Evolutionary conservation across 2,888 invertebrate genomes (phyloP).

Genomic region (Ichneumoninae sp.): DNA sequence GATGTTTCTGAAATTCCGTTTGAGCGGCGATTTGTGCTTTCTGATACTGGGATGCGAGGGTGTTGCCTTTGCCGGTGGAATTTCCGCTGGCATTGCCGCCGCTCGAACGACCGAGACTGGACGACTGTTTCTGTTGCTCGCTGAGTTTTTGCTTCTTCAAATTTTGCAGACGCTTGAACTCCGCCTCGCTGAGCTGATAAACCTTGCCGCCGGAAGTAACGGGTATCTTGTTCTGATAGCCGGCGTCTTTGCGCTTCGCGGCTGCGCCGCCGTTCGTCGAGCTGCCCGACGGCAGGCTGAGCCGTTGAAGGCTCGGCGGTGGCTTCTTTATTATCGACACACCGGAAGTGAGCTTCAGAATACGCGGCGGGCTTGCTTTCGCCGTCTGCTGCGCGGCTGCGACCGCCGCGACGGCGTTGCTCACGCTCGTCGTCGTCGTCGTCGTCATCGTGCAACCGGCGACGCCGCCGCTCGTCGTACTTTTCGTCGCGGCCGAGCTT

Average conservation of each 20-base stretch:
- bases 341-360: slow-evolving; percentile 79
- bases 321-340: slow-evolving; percentile 83
- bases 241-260: slow-evolving; percentile 79
- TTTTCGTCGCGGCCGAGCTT: slow-evolving; percentile 41
- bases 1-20: slow-evolving; percentile 81
- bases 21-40: slow-evolving; percentile 77
- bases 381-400: slow-evolving; percentile 12
- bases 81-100: slow-evolving; percentile 57
- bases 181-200: slow-evolving; percentile 91
- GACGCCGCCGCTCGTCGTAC: slow-evolving; percentile 21
- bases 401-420: background rate
- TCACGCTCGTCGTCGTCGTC: slow-evolving; percentile 6
- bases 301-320: slow-evolving; percentile 80
- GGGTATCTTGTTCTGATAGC: slow-evolving; percentile 86
- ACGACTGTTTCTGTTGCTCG: slow-evolving; percentile 67
- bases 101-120: slow-evolving; percentile 51
- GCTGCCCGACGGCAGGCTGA: slow-evolving; percentile 75
- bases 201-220: slow-evolving; percentile 91
- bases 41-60: slow-evolving; percentile 69
- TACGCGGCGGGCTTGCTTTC: slow-evolving; percentile 70
- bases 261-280: slow-evolving; percentile 51
- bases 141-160: slow-evolving; percentile 85
- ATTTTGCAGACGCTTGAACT: slow-evolving; percentile 89
- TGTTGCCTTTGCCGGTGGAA: slow-evolving; percentile 62
- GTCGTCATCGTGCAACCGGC: background rate